Conservation (phyloP, 1,140 invertebrate genomes). For the Pogonomyrmex barbatus region DNA sequence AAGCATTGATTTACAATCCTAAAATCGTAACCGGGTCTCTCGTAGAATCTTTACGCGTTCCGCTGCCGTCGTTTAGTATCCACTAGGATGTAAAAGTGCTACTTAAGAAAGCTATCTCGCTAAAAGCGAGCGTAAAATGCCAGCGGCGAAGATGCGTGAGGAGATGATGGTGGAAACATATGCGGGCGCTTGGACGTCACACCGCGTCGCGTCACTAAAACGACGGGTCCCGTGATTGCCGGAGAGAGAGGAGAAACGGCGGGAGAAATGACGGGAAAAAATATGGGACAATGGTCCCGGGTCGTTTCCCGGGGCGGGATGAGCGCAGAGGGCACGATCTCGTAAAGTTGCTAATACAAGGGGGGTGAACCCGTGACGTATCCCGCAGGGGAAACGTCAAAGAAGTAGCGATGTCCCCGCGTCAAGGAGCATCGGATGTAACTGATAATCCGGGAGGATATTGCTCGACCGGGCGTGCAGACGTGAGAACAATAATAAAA, state of each 20-base stretch:
- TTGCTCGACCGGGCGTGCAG: neutral
- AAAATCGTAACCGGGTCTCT: neutral
- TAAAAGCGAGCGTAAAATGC: constrained; percentile 31
- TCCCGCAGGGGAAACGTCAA: neutral
- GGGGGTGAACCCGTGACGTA: neutral
- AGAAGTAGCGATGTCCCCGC: neutral
- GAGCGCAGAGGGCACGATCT: neutral
- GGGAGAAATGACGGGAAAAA: constrained; percentile 14
- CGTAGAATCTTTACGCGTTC: neutral
- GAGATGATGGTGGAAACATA: neutral
- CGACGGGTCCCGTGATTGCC: neutral
- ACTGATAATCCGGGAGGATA: constrained; percentile 35
- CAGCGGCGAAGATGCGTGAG: neutral
- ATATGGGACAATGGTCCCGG: neutral
- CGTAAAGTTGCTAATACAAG: constrained; percentile 41
- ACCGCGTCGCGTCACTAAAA: constrained; percentile 7
- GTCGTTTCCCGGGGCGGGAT: neutral
- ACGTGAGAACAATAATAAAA: constrained; percentile 32
- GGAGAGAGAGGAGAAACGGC: neutral
- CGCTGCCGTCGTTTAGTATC: neutral
- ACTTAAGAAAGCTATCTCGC: constrained; percentile 23
- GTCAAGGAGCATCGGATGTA: constrained; percentile 14
- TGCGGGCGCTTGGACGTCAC: neutral
- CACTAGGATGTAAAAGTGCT: constrained; percentile 33
- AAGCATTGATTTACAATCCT: neutral